Base-by-base conservation (phyloP, 2,797 vertebrate genomes). In the Melanitta fusca region DNA sequence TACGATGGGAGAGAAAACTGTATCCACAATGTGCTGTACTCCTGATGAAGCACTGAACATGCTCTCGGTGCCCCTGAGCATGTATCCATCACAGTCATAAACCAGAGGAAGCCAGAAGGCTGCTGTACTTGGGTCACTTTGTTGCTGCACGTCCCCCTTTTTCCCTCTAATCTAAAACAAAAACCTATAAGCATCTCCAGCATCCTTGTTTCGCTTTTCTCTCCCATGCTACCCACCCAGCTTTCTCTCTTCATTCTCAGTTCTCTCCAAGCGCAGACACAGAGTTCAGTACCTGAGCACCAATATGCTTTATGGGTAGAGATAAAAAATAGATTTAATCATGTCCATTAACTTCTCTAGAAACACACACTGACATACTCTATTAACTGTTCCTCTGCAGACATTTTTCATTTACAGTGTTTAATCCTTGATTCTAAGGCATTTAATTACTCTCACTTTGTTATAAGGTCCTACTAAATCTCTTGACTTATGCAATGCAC, bases 371-470 rank as follows among this genome's bases (percentile, higher is more conserved):
- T 64, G 89, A 85, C 91, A 89, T 41, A 61, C 75, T 80, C 93
- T 82, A 75, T 94, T 93, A 95, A 95, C 81, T 71, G 74, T 43
- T 92, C 84, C 56, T 94, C 91, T 88, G 54, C 78, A 36, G 81
- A 17, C 54, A 54, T 96, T 94, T 95, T 74, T 95, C 69, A 91
- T 60, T 38, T 65, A 20, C 41, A 38, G 25, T 61, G 81, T 68
- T 85, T 82, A 80, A 32, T 65, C 85, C 72, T 47, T 41, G 65
- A 71, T 93, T 80, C 92, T 30, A 39, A 56, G 56, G 21, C 70
- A 86, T 72, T 93, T 96, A 95, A 97, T 97, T 96, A 81, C 77
- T 84, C 80, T 93, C 66, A 66, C 80, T 93, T 96, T 91, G 87
- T 96, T 93, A 66, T 15, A 43, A 72, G 72, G 58, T 36, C 94